These are phyloP conservation scores for Epirrhoe tristata DNA, from an alignment of 2,888 invertebrate species.

Conservation along the genomic window DNA sequence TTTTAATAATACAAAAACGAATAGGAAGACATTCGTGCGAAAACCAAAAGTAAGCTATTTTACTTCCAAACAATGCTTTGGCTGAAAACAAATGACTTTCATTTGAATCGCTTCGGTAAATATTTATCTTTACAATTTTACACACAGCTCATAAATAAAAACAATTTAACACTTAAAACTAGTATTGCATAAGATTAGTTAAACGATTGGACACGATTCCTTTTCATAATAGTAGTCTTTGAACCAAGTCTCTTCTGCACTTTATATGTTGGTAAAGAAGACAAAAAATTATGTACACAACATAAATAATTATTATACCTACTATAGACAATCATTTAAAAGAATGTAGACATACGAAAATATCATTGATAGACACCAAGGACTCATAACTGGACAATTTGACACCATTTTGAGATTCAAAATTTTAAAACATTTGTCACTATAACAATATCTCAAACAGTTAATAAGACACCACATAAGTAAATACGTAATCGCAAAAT, in stretches of 20 bases:
- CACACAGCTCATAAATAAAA: constrained; percentile 81
- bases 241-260: constrained; percentile 60
- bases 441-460: constrained; percentile 28
- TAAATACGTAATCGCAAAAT: constrained; percentile 38
- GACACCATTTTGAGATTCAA: constrained; percentile 49
- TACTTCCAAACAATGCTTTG: constrained; percentile 63
- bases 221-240: constrained; percentile 61
- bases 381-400: constrained; percentile 43
- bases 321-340: constrained; percentile 41
- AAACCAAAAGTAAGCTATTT: constrained; percentile 57
- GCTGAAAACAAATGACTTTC: constrained; percentile 72
- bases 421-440: constrained; percentile 39
- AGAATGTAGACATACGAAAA: constrained; percentile 3
- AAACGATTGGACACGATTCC: constrained; percentile 68
- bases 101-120: constrained; percentile 62
- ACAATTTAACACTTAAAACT: constrained; percentile 84
- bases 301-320: constrained; percentile 41
- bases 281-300: constrained; percentile 44
- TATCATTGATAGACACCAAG: constrained; percentile 9
- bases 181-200: constrained; percentile 82
- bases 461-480: constrained; percentile 28
- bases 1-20: constrained; percentile 41
- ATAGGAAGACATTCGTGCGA: constrained; percentile 70
- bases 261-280: constrained; percentile 53
- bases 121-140: constrained; percentile 59